Conservation (phyloP, 2,797 vertebrate genomes). For the Pseudochromis fuscus region DNA sequence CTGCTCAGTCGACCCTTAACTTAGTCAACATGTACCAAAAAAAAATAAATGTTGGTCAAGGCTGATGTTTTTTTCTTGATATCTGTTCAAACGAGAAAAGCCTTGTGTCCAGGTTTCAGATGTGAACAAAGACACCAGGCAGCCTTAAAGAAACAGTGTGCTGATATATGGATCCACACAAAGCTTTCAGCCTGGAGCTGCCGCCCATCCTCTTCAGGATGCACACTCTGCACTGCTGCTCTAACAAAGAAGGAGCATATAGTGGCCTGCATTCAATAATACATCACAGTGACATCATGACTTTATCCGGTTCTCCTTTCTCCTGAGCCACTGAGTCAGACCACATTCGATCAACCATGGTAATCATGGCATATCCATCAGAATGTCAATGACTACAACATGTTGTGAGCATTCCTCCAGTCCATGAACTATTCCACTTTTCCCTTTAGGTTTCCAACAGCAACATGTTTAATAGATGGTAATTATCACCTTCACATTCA, state of each 20-base stretch:
- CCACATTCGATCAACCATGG: not conserved
- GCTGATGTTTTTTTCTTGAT: slow-evolving; percentile 2
- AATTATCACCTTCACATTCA: slow-evolving; percentile 9
- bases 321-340: slow-evolving; percentile 26
- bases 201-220: slow-evolving; percentile 15
- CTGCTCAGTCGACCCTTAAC: slow-evolving; percentile 5
- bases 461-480: slow-evolving; percentile 1
- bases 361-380: slow-evolving; percentile 1
- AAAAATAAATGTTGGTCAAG: not conserved
- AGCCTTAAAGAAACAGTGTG: slow-evolving; percentile 20
- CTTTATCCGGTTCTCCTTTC: slow-evolving; percentile 15
- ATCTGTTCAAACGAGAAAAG: not conserved
- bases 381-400: not conserved
- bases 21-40: not conserved
- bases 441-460: not conserved
- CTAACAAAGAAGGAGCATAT: slow-evolving; percentile 34
- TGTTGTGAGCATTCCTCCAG: not conserved
- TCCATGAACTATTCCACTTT: not conserved
- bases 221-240: slow-evolving; percentile 9
- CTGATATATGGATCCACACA: slow-evolving; percentile 16
- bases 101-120: not conserved
- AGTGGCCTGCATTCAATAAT: slow-evolving; percentile 49
- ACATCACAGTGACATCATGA: slow-evolving; percentile 36
- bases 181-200: slow-evolving; percentile 46
- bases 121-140: slow-evolving; percentile 11